phyloP scores from a whole-genome alignment of 2,888 invertebrate species.

The Habrosyne pyritoides region DNA sequence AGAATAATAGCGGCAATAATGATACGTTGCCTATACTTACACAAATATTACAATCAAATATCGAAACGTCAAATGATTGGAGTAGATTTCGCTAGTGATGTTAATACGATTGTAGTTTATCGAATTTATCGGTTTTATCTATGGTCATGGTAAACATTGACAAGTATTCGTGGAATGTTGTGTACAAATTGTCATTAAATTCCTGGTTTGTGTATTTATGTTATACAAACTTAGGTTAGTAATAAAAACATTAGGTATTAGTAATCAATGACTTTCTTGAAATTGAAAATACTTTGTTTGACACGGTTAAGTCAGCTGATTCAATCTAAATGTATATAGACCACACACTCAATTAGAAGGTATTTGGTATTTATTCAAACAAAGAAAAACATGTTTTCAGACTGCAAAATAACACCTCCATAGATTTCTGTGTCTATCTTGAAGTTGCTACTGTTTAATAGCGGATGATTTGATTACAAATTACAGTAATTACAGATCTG shows the following conservation, averaged over 20 bases:
- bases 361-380: background rate
- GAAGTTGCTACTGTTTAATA: conserved; percentile 63
- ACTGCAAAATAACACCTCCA: conserved; percentile 29
- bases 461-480: conserved; percentile 58
- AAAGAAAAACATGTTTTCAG: no score
- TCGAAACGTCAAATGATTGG: conserved; percentile 15
- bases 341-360: no score
- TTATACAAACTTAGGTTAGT: background rate
- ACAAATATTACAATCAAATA: conserved; percentile 39
- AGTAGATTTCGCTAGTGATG: conserved; percentile 4
- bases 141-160: conserved; percentile 25
- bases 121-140: conserved; percentile 11
- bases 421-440: conserved; percentile 25
- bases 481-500: conserved; percentile 58
- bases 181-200: conserved; percentile 5
- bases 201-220: background rate
- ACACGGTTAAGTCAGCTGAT: no score
- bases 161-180: conserved; percentile 28
- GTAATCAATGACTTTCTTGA: background rate
- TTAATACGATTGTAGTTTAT: conserved; percentile 6
- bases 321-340: no score
- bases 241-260: background rate
- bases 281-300: no score
- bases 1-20: conserved; percentile 63
- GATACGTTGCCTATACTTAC: conserved; percentile 53